These are phyloP conservation scores for Oligia strigilis DNA, from an alignment of 2,888 invertebrate genomes.

Conservation along the genomic window DNA sequence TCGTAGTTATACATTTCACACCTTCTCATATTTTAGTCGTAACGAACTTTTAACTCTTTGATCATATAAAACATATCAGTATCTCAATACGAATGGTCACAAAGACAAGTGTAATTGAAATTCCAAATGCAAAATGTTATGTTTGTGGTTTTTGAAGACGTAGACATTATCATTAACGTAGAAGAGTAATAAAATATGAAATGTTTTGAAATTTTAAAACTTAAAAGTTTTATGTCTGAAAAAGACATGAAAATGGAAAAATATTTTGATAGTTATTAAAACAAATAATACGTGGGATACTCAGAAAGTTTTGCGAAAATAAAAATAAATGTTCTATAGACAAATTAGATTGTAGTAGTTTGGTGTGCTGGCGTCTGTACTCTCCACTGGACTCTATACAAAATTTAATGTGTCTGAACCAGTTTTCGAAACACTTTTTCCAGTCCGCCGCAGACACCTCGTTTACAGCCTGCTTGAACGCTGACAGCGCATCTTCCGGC, in stretches of 20 bases:
- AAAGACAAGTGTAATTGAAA: slow-evolving; percentile 57
- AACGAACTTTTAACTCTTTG: background rate
- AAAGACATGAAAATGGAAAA: background rate
- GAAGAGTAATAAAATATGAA: slow-evolving; percentile 9
- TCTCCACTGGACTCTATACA: too few species aligned
- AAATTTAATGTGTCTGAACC: too few species aligned
- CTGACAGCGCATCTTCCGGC: too few species aligned
- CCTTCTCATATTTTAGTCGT: background rate
- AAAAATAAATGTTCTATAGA: too few species aligned
- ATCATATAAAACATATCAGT: background rate
- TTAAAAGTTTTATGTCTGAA: background rate
- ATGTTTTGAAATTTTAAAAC: background rate
- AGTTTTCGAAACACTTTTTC: too few species aligned
- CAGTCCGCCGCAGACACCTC: too few species aligned
- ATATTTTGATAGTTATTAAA: background rate
- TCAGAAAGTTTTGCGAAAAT: too few species aligned
- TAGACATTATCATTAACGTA: slow-evolving; percentile 33
- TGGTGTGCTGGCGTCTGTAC: too few species aligned
- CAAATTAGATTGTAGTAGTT: too few species aligned
- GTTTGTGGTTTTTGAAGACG: slow-evolving; percentile 58
- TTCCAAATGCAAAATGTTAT: slow-evolving; percentile 52
- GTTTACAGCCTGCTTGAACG: too few species aligned
- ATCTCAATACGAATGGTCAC: slow-evolving; percentile 25
- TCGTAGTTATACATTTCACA: background rate
- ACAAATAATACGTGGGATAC: background rate